These are phyloP conservation scores for Sitophilus oryzae DNA, from an alignment of 1,140 invertebrate species.

Conservation along the genomic window DNA sequence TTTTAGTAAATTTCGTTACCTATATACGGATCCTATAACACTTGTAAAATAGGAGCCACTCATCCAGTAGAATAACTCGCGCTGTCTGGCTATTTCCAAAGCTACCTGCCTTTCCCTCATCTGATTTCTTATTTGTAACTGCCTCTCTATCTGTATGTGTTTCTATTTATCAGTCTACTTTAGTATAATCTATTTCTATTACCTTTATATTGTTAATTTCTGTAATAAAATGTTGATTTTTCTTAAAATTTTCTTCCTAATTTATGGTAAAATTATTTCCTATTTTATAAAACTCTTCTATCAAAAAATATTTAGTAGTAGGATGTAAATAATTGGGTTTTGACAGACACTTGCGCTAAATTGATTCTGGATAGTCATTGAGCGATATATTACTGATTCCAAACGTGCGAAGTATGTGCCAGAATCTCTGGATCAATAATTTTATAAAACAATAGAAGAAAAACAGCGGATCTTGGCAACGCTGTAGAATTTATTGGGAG, in stretches of 20 bases:
- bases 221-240: slow-evolving; percentile 67
- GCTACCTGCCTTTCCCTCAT: slow-evolving; percentile 68
- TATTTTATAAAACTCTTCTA: no score
- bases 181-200: slow-evolving; percentile 25
- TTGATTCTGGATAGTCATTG: no score
- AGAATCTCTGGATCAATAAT: no score
- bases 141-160: slow-evolving; percentile 56
- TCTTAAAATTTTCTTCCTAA: slow-evolving; percentile 48
- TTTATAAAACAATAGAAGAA: no score
- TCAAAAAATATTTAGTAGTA: no score
- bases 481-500: no score
- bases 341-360: no score
- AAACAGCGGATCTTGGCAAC: no score
- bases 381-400: no score
- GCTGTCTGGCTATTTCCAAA: slow-evolving; percentile 60
- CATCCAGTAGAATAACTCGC: slow-evolving; percentile 69
- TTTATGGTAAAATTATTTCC: slow-evolving; percentile 35
- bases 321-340: no score
- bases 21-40: slow-evolving; percentile 50
- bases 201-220: slow-evolving; percentile 61
- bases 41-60: slow-evolving; percentile 61
- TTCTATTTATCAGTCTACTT: slow-evolving; percentile 12
- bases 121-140: slow-evolving; percentile 75
- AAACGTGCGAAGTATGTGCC: no score
- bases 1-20: no score